Base-by-base conservation (phyloP, 2,888 invertebrate genomes). In the Mythimna vitellina region DNA sequence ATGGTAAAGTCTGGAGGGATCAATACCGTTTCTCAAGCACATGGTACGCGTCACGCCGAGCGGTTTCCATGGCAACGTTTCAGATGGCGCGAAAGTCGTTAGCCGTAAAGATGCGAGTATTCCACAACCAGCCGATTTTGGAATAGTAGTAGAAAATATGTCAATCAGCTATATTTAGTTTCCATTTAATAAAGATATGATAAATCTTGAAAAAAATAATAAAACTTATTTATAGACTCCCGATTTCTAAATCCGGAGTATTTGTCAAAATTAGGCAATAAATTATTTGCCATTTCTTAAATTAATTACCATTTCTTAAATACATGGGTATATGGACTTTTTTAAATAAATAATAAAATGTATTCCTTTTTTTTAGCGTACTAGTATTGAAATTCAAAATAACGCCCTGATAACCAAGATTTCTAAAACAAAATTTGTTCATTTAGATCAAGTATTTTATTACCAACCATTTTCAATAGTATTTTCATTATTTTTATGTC, bases 11-110 rank as follows among this genome's bases (percentile, higher is more conserved):
- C 29, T 58, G 25, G 20, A 20, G 29, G 29, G 68, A 72, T 67
- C 72, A 67, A 72, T 72, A 72, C 57, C 22, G 42, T 17, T 12
- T 42, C 12, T 53, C 10, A 22, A 35, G 32, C 66, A 63, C 56
- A 6, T 49, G 64, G 56, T 8, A 12, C 4, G 53, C 22, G 22
- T 12, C 12, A 22, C 12, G 25, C 14, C 56, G 1, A 14, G 25
- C 25, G 56, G 22, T 17, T 17, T 25, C 56, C 3, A 56, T 56
- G 17, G 56, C 25, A 56, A 56, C 8, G 3, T 22, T 56, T 22
- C 25, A 25, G 17, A 1, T 56, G 22, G 56, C 25, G 22, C 17
- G 54, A 25, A 54, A 46, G 1, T 46, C 12, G 2, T 12, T 54
- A 14, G 1, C 51, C 2, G 3, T 51, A n/a, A 51, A n/a, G n/a